These are phyloP conservation scores for Nyleta sp. DNA, from an alignment of 2,888 invertebrate species.

Conservation along the genomic window DNA sequence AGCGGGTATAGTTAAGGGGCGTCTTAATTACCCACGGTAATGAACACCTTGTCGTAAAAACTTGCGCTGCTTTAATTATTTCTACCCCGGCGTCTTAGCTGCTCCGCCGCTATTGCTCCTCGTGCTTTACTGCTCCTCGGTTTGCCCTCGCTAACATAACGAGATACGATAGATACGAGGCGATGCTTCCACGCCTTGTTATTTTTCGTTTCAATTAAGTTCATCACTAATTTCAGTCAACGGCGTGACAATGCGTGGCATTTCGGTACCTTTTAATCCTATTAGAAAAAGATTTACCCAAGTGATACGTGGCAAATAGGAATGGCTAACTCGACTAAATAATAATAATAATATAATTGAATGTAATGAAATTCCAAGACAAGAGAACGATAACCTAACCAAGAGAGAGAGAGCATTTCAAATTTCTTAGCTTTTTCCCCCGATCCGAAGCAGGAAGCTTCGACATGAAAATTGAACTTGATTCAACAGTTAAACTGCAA, in stretches of 20 bases:
- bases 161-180: constrained; percentile 57
- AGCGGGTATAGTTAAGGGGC: constrained; percentile 82
- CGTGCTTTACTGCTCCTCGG: constrained; percentile 54
- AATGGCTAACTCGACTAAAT: too few species aligned
- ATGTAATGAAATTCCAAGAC: too few species aligned
- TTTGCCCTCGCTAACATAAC: constrained; percentile 64
- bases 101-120: constrained; percentile 49
- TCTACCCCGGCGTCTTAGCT: constrained; percentile 72
- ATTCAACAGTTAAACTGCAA: constrained; percentile 19
- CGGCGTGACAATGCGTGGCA: constrained; percentile 31
- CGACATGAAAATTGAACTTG: not conserved
- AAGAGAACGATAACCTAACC: too few species aligned
- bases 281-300: too few species aligned
- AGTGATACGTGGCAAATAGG: too few species aligned
- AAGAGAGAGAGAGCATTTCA: too few species aligned
- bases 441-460: too few species aligned
- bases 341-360: too few species aligned
- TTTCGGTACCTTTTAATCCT: not conserved
- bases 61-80: constrained; percentile 82
- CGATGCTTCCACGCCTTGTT: constrained; percentile 49
- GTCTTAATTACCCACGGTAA: constrained; percentile 83
- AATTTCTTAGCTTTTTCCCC: too few species aligned
- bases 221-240: constrained; percentile 52
- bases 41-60: constrained; percentile 83
- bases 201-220: constrained; percentile 63